Percentiles rank a stretch among this genome's conserved stretches.
Conservation (phyloP, 2,797 vertebrate species). For the Acridotheres tristis region DNA sequence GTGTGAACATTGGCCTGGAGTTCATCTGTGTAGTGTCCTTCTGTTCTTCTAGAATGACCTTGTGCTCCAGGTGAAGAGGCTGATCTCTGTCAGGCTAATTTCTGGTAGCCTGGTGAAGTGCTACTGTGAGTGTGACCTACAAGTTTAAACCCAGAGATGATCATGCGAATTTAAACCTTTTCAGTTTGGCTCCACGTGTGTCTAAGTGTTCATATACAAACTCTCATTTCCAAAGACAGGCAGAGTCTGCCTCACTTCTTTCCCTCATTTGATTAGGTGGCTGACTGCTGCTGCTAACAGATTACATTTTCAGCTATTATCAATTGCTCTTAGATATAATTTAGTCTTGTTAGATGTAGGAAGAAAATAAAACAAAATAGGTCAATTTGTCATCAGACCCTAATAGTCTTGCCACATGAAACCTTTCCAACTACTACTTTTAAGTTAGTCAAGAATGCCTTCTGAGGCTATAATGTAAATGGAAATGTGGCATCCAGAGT, state of each 20-base stretch:
- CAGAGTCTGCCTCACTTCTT: background rate
- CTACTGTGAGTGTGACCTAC: fast-evolving
- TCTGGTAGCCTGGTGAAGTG: background rate
- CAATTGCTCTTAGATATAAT: background rate
- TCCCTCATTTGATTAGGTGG: background rate
- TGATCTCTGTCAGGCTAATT: background rate
- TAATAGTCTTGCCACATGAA: background rate
- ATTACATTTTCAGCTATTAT: background rate
- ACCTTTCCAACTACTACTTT: background rate
- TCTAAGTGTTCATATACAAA: background rate
- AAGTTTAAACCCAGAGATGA: background rate
- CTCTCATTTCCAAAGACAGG: background rate
- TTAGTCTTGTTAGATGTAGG: background rate
- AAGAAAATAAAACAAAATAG: background rate
- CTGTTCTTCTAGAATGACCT: background rate
- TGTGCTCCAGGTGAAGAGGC: background rate
- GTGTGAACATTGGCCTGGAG: background rate
- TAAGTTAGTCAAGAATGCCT: background rate
- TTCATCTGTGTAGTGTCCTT: background rate
- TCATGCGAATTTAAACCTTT: background rate
- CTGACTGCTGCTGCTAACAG: background rate
- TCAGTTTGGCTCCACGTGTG: background rate
- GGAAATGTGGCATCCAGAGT: background rate
- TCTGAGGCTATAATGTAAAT: background rate
- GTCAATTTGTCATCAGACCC: background rate